A percentile compares a stretch with the other conserved stretches of the same genome.
Conservation (phyloP, 2,113 vertebrate genomes). For the Galemys pyrenaicus region DNA sequence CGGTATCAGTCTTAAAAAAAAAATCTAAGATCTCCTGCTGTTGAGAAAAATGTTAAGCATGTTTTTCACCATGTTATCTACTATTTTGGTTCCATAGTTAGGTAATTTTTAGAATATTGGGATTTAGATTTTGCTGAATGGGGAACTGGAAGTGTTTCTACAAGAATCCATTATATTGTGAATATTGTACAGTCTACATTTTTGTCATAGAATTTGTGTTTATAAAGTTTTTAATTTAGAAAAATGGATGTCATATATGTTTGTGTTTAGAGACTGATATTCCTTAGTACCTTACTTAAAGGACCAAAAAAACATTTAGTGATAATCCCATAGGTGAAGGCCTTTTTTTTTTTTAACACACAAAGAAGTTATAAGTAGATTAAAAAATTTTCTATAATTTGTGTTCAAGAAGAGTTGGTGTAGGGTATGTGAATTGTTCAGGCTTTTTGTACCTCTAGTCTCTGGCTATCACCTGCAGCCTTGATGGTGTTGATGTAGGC, state of each 20-base stretch:
- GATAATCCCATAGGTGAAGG: background rate
- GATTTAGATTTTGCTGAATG: conserved; percentile 38
- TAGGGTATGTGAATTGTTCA: too few relatives aligned
- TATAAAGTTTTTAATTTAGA: conserved; percentile 1
- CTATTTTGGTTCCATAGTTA: conserved; percentile 3
- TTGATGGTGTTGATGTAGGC: too few relatives aligned
- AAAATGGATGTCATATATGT: background rate
- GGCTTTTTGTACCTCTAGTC: too few relatives aligned
- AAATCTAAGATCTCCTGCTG: conserved; percentile 7
- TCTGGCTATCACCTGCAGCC: too few relatives aligned
- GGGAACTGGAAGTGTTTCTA: background rate
- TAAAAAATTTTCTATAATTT: background rate
- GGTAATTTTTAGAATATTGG: background rate
- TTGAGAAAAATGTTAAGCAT: conserved; percentile 18
- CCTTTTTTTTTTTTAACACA: background rate
- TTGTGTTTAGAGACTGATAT: background rate
- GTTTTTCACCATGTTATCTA: background rate
- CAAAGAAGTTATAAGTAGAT: background rate
- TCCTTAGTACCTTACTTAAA: background rate
- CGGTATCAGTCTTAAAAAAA: too few relatives aligned
- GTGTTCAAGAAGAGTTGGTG: background rate
- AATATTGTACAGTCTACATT: background rate
- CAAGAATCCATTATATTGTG: background rate
- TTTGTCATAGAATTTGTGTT: background rate
- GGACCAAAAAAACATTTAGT: conserved; percentile 5